phyloP scores from a whole-genome alignment of 2,888 invertebrate species.

The Pyrrhia umbra region DNA sequence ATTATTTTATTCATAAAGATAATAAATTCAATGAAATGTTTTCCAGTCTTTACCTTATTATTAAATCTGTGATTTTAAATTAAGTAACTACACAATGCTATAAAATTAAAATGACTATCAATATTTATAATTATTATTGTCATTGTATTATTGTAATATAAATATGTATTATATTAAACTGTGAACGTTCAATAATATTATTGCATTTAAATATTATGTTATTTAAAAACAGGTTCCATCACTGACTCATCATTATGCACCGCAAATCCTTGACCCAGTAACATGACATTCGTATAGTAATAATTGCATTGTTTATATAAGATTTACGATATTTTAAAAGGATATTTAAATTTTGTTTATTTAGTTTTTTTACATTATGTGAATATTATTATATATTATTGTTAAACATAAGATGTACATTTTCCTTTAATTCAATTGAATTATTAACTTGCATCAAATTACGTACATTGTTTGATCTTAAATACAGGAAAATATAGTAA shows the following conservation, averaged over 20 bases:
- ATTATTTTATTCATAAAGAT: too few relatives aligned
- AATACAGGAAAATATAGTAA: too few relatives aligned
- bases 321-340: not conserved
- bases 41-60: too few relatives aligned
- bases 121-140: not conserved
- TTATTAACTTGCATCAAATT: too few relatives aligned
- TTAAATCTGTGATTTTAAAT: not conserved
- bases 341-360: not conserved
- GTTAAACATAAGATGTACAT: not conserved
- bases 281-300: constrained; percentile 47
- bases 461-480: too few relatives aligned
- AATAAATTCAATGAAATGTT: too few relatives aligned
- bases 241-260: constrained; percentile 57
- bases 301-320: constrained; percentile 7
- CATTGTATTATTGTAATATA: too few relatives aligned
- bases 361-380: not conserved
- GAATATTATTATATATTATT: not conserved
- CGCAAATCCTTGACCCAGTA: constrained; percentile 52
- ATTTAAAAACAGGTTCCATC: constrained; percentile 48
- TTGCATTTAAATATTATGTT: constrained; percentile 9
- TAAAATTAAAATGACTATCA: not conserved
- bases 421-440: too few relatives aligned
- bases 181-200: constrained; percentile 14
- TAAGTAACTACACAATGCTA: not conserved
- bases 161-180: not conserved